A percentile compares a stretch with the other conserved stretches of the same genome.
phyloP scores from a whole-genome alignment of 2,113 vertebrate species.

The Rallus limicola region DNA sequence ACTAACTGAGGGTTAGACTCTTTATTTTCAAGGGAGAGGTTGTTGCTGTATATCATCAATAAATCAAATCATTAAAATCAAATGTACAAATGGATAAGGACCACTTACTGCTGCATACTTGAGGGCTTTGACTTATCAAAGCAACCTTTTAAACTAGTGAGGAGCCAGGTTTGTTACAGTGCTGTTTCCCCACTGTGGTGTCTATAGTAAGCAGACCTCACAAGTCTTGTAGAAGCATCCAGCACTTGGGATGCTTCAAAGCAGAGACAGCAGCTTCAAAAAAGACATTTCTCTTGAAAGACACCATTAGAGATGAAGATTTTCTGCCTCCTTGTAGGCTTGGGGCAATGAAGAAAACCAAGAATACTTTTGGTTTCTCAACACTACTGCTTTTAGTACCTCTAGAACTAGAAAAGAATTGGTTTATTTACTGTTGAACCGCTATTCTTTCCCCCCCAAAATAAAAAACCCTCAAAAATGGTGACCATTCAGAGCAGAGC shows the following conservation, averaged over 20 bases:
- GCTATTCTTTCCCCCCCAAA: neutral
- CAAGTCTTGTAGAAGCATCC: neutral
- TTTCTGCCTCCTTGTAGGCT: neutral
- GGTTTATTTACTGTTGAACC: neutral
- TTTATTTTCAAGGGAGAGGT: neutral
- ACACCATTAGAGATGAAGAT: neutral
- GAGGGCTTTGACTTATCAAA: neutral
- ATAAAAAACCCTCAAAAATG: neutral
- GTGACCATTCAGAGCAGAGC: constrained; percentile 9
- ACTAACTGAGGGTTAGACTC: neutral
- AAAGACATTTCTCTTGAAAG: neutral
- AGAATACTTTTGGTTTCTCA: neutral
- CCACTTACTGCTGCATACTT: neutral
- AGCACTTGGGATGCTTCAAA: neutral
- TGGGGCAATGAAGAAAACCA: neutral
- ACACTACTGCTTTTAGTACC: neutral
- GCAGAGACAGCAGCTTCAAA: neutral
- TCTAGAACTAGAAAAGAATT: constrained; percentile 1
- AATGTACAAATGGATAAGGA: neutral
- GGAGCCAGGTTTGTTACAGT: neutral
- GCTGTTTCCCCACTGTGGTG: neutral
- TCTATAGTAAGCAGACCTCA: neutral
- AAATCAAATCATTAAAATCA: neutral
- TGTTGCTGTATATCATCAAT: neutral
- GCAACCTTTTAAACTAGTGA: neutral